Conservation (phyloP, 2,888 invertebrate genomes). For the Unio pictorum region DNA sequence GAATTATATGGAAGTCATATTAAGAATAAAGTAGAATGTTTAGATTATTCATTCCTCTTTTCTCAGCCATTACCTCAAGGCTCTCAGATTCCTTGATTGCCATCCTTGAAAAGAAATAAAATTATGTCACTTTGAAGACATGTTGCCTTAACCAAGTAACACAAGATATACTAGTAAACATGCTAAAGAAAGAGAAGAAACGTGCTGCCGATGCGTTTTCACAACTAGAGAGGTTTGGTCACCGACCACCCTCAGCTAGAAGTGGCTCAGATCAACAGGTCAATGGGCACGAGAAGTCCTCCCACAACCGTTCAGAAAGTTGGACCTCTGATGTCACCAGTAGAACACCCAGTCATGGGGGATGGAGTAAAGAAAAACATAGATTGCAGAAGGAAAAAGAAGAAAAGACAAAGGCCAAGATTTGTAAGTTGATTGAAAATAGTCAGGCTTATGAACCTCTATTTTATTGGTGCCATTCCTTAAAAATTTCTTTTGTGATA, state of each 20-base stretch:
- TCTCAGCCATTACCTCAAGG: neutral
- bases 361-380: slow-evolving; percentile 31
- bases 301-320: no score
- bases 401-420: slow-evolving; percentile 59
- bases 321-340: slow-evolving; percentile 35
- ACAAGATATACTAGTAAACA: slow-evolving; percentile 69
- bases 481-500: no score
- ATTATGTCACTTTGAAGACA: neutral
- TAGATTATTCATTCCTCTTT: no score
- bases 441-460: no score
- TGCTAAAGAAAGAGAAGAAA: slow-evolving; percentile 71
- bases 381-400: slow-evolving; percentile 36
- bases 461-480: no score
- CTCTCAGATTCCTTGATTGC: no score
- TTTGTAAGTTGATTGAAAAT: slow-evolving; percentile 47
- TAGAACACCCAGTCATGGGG: slow-evolving; percentile 22
- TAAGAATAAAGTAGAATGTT: no score
- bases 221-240: slow-evolving; percentile 33
- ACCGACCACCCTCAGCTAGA: slow-evolving; percentile 20
- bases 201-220: slow-evolving; percentile 54
- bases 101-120: no score
- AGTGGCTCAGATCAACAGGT: neutral
- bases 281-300: slow-evolving; percentile 7
- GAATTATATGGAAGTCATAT: no score
- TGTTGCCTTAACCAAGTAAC: slow-evolving; percentile 12